These are phyloP conservation scores for Lasiurus borealis DNA, from an alignment of 2,113 vertebrate species.

Conservation along the genomic window DNA sequence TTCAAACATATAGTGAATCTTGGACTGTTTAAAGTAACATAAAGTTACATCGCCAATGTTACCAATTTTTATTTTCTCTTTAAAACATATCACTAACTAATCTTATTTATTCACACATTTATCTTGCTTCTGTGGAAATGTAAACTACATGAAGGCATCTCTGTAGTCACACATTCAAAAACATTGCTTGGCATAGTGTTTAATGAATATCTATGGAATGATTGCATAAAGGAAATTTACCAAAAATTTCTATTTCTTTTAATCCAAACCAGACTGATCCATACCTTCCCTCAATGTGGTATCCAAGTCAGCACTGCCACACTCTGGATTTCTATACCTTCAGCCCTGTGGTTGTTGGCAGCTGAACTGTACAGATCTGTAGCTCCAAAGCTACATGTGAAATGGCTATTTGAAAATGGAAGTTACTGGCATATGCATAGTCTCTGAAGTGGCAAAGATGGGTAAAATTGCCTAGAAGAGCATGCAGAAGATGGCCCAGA, in stretches of 20 bases:
- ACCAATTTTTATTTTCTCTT: constrained; percentile 25
- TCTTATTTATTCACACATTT: neutral
- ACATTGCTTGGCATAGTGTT: neutral
- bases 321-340: neutral
- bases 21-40: neutral
- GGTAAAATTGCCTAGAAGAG: neutral
- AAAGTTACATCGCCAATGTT: neutral
- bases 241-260: constrained; percentile 1
- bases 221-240: neutral
- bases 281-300: neutral
- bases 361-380: neutral
- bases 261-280: neutral
- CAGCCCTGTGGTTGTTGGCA: neutral
- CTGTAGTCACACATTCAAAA: neutral
- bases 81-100: neutral
- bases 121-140: neutral
- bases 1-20: neutral
- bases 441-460: constrained; percentile 3
- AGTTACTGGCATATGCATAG: neutral
- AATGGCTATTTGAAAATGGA: neutral
- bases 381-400: neutral
- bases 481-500: neutral
- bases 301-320: neutral
- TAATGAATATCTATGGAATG: neutral
- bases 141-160: neutral